Percentiles rank a stretch among this genome's conserved stretches.
Evolutionary conservation across 1,140 invertebrate genomes (phyloP).

Genomic region (Lasioglossum albipes): DNA sequence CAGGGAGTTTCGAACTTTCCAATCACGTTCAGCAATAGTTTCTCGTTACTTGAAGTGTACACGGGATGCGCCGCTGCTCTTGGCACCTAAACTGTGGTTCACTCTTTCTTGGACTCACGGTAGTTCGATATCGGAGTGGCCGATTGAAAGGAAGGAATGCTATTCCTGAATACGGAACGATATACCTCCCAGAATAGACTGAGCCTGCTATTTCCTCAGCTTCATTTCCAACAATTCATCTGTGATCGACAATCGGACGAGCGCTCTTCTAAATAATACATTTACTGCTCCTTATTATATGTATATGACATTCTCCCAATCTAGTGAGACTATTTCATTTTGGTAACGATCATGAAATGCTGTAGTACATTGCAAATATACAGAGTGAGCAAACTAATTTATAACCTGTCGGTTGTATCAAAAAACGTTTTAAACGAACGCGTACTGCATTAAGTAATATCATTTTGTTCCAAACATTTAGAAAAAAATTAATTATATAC

Average conservation of each 20-base stretch:
- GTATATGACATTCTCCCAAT: too few relatives aligned
- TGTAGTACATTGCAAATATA: too few relatives aligned
- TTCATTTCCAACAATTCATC: conserved; percentile 18
- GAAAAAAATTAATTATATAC: too few relatives aligned
- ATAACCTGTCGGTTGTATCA: too few relatives aligned
- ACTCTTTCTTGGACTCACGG: conserved; percentile 21
- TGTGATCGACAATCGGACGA: conserved; percentile 37
- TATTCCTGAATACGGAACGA: conserved; percentile 35
- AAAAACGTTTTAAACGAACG: too few relatives aligned
- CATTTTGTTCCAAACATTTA: too few relatives aligned
- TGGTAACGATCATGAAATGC: too few relatives aligned
- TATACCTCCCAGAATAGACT: conserved; percentile 53
- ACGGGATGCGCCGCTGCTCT: conserved; percentile 11
- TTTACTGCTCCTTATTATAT: too few relatives aligned
- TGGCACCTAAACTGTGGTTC: conserved; percentile 33
- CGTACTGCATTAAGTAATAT: too few relatives aligned
- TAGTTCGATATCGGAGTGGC: conserved; percentile 25
- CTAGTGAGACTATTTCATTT: too few relatives aligned
- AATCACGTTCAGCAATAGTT: conserved; percentile 44
- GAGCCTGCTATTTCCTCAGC: conserved; percentile 37
- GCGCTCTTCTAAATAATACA: conserved; percentile 18
- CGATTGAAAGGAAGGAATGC: conserved; percentile 39
- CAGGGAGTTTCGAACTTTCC: conserved; percentile 6
- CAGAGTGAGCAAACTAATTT: too few relatives aligned
- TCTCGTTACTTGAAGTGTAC: conserved; percentile 40